phyloP scores from a whole-genome alignment of 2,797 vertebrate species.

The Gallinago stenura region DNA sequence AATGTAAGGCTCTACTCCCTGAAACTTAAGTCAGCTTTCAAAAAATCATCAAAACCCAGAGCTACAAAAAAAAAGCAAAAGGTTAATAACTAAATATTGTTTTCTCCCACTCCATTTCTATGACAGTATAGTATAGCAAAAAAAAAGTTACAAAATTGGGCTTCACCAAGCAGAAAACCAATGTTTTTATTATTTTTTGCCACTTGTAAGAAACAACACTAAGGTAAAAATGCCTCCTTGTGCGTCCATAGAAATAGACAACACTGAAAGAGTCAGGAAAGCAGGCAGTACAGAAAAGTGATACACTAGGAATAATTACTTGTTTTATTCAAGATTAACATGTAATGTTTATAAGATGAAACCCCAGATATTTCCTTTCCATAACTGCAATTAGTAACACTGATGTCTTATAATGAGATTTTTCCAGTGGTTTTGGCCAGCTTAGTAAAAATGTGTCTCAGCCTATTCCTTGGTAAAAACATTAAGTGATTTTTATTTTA shows the following conservation, averaged over 20 bases:
- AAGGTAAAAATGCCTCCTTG: background rate
- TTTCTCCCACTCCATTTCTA: background rate
- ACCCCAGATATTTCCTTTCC: background rate
- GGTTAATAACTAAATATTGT: background rate
- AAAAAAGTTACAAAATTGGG: background rate
- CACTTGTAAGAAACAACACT: background rate
- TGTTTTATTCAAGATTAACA: background rate
- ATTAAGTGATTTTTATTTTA: background rate
- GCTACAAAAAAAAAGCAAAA: conserved; percentile 3
- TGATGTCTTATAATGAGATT: background rate
- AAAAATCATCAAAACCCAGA: conserved; percentile 56
- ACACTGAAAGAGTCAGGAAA: background rate
- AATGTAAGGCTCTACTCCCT: conserved; percentile 38
- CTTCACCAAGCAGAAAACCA: background rate
- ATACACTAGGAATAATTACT: background rate
- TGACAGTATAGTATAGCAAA: background rate
- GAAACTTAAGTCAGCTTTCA: conserved; percentile 57
- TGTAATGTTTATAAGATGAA: background rate
- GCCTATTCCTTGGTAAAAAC: background rate
- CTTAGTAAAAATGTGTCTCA: background rate
- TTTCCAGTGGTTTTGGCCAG: background rate
- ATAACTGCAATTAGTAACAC: background rate
- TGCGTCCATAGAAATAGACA: background rate
- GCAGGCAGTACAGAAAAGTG: background rate
- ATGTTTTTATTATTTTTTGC: background rate